These are phyloP conservation scores for Drosophila picticornis DNA, from an alignment of 2,888 invertebrate species.

Conservation along the genomic window DNA sequence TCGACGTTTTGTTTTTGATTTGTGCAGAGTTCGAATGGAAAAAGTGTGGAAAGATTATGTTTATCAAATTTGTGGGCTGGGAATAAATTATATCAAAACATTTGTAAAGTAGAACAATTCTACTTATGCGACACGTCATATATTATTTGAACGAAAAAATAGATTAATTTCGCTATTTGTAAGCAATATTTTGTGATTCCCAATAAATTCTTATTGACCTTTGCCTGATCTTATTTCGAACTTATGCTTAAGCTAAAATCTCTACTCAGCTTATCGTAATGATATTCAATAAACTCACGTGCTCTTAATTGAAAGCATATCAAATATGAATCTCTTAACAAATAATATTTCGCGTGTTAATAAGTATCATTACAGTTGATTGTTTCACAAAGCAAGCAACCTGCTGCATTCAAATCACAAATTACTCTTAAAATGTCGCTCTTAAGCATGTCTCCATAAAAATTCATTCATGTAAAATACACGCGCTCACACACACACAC, in stretches of 20 bases:
- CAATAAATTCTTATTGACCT: neutral
- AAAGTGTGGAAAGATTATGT: slow-evolving; percentile 7
- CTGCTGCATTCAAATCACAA: slow-evolving; percentile 42
- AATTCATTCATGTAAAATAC: slow-evolving; percentile 68
- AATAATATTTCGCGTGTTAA: slow-evolving; percentile 24
- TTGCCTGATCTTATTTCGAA: neutral
- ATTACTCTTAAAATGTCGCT: slow-evolving; percentile 41
- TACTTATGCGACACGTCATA: neutral
- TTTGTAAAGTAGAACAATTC: neutral
- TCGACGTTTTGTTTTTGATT: slow-evolving; percentile 59
- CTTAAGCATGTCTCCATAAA: slow-evolving; percentile 34
- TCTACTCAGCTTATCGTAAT: neutral
- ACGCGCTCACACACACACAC: slow-evolving; percentile 4
- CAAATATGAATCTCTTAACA: slow-evolving; percentile 17
- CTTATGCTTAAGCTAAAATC: neutral
- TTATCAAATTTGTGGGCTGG: neutral
- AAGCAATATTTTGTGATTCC: neutral
- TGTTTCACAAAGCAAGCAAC: slow-evolving; percentile 47
- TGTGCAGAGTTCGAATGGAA: slow-evolving; percentile 21
- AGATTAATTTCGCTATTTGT: neutral
- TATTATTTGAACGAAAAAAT: neutral
- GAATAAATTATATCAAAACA: neutral
- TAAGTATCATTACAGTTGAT: slow-evolving; percentile 43
- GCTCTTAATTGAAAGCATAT: slow-evolving; percentile 40
- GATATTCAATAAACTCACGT: neutral